phyloP scores from a whole-genome alignment of 2,797 vertebrate species.

The Lophius americanus region DNA sequence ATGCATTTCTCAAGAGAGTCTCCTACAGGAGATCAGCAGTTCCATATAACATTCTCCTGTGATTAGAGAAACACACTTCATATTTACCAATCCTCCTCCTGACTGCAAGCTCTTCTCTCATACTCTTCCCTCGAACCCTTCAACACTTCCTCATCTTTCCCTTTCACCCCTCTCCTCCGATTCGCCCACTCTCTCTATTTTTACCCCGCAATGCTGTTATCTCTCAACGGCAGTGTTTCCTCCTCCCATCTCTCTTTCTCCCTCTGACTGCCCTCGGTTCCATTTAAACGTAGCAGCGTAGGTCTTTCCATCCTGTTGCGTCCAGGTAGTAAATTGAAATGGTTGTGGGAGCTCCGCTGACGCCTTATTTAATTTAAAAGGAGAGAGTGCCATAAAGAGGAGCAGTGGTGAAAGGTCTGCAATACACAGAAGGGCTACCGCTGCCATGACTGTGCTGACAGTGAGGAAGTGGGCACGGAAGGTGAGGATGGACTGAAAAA shows the following conservation, averaged over 20 bases:
- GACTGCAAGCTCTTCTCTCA: conserved; percentile 44
- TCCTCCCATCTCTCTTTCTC: conserved; percentile 28
- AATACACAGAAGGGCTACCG: conserved; percentile 70
- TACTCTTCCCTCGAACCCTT: conserved; percentile 54
- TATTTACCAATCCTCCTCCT: conserved; percentile 53
- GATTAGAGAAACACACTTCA: conserved; percentile 62
- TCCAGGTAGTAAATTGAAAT: conserved; percentile 87
- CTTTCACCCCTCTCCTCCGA: conserved; percentile 41
- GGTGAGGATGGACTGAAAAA: conserved; percentile 22
- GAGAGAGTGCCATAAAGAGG: conserved; percentile 81
- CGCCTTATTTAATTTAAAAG: conserved; percentile 86
- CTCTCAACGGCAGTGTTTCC: conserved; percentile 51
- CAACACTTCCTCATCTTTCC: conserved; percentile 51
- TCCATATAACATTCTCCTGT: conserved; percentile 43
- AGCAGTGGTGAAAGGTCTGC: conserved; percentile 75
- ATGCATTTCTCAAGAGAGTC: conserved; percentile 40
- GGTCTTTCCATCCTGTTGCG: conserved; percentile 75
- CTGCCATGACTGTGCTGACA: conserved; percentile 70
- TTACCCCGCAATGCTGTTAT: conserved; percentile 63
- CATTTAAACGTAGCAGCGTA: conserved; percentile 70
- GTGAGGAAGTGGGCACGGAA: conserved; percentile 1
- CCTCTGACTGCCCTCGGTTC: conserved; percentile 55
- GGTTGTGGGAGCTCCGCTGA: conserved; percentile 80
- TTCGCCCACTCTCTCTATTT: conserved; percentile 63
- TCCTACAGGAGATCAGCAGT: conserved; percentile 27